These are phyloP conservation scores for Ephydatia muelleri DNA, from an alignment of 37 sponge, comb jelly and placozoan genomes.

Conservation along the genomic window DNA sequence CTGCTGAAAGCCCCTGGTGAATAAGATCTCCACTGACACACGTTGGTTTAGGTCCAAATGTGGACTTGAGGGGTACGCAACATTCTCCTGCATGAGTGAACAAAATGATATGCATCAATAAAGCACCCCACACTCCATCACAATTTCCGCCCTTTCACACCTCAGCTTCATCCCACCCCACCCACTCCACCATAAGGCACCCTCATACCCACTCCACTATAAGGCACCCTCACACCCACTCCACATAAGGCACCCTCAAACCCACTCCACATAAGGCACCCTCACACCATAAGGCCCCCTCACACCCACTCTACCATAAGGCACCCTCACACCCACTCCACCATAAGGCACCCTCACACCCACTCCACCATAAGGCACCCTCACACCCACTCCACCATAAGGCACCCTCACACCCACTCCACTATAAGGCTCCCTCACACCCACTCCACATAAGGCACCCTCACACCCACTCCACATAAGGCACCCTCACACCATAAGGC, in stretches of 20 bases:
- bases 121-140: too few species aligned
- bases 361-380: neutral
- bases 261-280: too few species aligned
- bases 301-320: neutral
- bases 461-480: too few species aligned
- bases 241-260: too few species aligned
- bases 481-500: too few species aligned
- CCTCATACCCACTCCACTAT: too few species aligned
- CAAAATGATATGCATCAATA: neutral
- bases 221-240: too few species aligned
- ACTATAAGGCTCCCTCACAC: neutral
- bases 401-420: conserved; percentile 10
- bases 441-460: too few species aligned
- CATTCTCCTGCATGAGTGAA: neutral
- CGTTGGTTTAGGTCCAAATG: conserved; percentile 35
- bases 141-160: too few species aligned
- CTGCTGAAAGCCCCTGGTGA: conserved; percentile 62
- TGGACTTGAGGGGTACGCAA: conserved; percentile 40
- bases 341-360: neutral
- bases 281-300: too few species aligned
- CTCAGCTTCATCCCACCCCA: neutral
- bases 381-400: conserved; percentile 42
- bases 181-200: too few species aligned
- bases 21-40: conserved; percentile 25
- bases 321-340: neutral